Evolutionary conservation across 1,140 invertebrate species (phyloP).

Genomic region (Rhysida immarginata): DNA sequence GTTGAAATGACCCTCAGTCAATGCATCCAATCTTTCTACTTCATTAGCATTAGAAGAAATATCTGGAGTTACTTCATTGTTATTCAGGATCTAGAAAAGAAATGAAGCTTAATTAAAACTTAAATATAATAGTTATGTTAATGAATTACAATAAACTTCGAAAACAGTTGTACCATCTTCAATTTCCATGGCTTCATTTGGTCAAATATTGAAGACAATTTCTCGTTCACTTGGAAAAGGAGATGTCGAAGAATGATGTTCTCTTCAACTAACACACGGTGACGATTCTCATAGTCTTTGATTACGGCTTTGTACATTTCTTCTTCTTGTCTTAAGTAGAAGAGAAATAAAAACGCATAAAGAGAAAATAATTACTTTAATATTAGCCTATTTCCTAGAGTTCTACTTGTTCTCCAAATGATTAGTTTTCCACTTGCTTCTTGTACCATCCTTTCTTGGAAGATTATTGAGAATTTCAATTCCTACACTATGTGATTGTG

Average conservation of each 20-base stretch:
- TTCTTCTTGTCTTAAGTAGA: background rate
- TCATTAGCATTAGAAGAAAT: too few species aligned
- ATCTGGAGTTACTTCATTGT: too few species aligned
- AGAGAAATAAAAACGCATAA: background rate
- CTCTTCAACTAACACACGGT: background rate
- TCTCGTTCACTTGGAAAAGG: too few species aligned
- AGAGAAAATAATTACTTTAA: background rate
- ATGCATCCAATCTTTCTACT: too few species aligned
- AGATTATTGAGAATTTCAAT: background rate
- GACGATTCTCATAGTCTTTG: background rate
- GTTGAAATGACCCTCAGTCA: too few species aligned
- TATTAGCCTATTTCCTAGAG: background rate
- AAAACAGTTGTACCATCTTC: too few species aligned
- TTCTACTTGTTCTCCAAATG: background rate
- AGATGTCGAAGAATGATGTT: background rate
- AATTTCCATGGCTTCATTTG: too few species aligned
- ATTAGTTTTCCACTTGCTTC: background rate
- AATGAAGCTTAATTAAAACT: too few species aligned
- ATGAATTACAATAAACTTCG: too few species aligned
- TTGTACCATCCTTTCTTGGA: background rate
- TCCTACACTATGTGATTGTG: background rate
- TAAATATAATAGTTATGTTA: too few species aligned
- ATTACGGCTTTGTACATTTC: background rate
- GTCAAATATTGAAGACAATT: too few species aligned
- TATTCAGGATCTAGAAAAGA: too few species aligned